Evolutionary conservation across 64 coral and sea anemone species (phyloP), one percentile per base, ranked within the genome.

Genomic region (Montipora foliosa): DNA sequence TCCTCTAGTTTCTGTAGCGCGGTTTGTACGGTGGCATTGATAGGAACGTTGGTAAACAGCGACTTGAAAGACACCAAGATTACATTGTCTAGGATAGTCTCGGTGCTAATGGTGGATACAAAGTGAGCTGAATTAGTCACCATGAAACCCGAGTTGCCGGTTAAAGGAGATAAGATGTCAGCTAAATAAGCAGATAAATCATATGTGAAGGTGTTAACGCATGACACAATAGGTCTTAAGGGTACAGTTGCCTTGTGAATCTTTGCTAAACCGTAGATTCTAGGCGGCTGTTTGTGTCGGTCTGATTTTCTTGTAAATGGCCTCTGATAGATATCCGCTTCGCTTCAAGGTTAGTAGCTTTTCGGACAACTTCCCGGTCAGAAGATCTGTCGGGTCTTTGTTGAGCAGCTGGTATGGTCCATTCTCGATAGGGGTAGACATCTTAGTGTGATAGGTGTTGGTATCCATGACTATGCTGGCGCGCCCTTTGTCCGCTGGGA

Each of bases 161-260:
- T 80, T 47, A 0, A 46, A 15, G 78, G 78, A 80, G 78, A 80
- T 68, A 80, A 50, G 52, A 80, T 80, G 47, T 69, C 71, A 71
- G 64, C 60, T 37, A 86, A 49, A 62, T 69, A 86, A 61, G 60
- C 67, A 47, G 82, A 79, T 25, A 93, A 25, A 13, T 78, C 81
- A 24, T 93, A 87, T 15, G 82, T 76, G 11, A 87, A 87, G 75
- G 62, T 72, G 62, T 87, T 79, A 5, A 70, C 37, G 22, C 74
- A 87, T 13, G 81, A 81, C 48, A 91, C 89, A n/a, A 75, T 91
- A 21, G 89, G 89, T 72, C 89, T 71, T 15, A 91, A 21, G 8
- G 67, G 77, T 5, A 81, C 12, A 14, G 82, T 11, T 0, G 77
- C 14, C 44, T 82, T 91, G 64, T 91, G 78, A 5, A 91, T 91